Conservation (phyloP, 2,797 vertebrate genomes). For the Lepilemur ruficaudatus region DNA sequence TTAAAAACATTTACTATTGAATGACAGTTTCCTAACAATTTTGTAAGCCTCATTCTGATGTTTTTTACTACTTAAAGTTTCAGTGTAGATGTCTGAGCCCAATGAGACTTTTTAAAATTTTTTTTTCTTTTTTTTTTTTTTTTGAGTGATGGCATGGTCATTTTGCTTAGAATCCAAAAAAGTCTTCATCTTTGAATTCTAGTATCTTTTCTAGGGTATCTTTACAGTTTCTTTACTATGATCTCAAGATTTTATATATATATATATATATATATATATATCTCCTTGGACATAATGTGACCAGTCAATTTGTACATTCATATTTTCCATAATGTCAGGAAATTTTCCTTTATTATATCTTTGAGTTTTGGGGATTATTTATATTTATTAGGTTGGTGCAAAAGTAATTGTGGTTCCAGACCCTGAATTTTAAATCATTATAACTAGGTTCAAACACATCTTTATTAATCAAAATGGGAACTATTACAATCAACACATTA, state of each 20-base stretch:
- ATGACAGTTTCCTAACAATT: no score
- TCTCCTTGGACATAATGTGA: neutral
- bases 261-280: neutral
- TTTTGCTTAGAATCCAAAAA: neutral
- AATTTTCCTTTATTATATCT: neutral
- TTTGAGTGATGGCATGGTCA: neutral
- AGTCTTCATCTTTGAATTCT: neutral
- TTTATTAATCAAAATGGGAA: no score
- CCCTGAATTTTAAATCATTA: no score
- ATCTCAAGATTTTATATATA: neutral
- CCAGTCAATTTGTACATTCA: neutral
- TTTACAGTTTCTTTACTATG: neutral
- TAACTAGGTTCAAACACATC: no score
- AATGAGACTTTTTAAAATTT: no score
- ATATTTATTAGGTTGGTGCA: neutral
- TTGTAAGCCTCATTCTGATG: no score
- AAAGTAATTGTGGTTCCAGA: no score
- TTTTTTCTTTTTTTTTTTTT: neutral
- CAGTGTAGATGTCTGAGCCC: no score
- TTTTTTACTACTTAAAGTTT: no score
- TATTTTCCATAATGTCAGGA: neutral
- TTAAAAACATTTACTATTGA: no score
- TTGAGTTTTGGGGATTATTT: no score
- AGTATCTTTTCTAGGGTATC: neutral
- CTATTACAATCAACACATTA: no score